phyloP scores from a whole-genome alignment of 2,888 invertebrate genomes.

The Spodoptera littoralis region DNA sequence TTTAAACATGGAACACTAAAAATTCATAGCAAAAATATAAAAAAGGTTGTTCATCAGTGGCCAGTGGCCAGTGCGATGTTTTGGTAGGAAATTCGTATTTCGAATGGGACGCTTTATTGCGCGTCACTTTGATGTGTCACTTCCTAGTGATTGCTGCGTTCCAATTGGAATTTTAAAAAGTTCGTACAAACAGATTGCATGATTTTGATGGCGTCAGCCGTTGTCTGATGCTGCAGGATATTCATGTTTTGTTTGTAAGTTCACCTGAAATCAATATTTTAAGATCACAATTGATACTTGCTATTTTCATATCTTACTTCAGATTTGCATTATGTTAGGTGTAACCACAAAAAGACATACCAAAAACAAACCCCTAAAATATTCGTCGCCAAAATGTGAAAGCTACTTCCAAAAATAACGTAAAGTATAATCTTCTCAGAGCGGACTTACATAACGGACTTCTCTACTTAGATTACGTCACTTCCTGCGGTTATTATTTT shows the following conservation, averaged over 20 bases:
- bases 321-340: not conserved
- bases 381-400: not conserved
- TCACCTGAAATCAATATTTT: not conserved
- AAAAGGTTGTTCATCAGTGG: slow-evolving; percentile 49
- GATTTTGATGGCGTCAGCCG: slow-evolving; percentile 57
- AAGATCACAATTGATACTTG: slow-evolving; percentile 3
- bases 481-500: slow-evolving; percentile 58
- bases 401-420: slow-evolving; percentile 16
- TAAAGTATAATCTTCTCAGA: slow-evolving; percentile 21
- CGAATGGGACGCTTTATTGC: slow-evolving; percentile 68
- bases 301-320: not conserved
- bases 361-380: no score
- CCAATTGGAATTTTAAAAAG: slow-evolving; percentile 71
- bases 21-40: slow-evolving; percentile 50
- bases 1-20: slow-evolving; percentile 49
- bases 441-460: slow-evolving; percentile 27
- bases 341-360: no score
- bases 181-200: slow-evolving; percentile 72
- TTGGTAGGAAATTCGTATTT: slow-evolving; percentile 63
- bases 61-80: slow-evolving; percentile 46
- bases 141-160: slow-evolving; percentile 67
- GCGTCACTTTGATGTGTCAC: slow-evolving; percentile 74
- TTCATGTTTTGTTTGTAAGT: slow-evolving; percentile 13
- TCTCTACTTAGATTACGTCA: slow-evolving; percentile 51
- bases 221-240: slow-evolving; percentile 42